Base-by-base conservation (phyloP, 2,888 invertebrate genomes). In the Ormia ochracea region DNA sequence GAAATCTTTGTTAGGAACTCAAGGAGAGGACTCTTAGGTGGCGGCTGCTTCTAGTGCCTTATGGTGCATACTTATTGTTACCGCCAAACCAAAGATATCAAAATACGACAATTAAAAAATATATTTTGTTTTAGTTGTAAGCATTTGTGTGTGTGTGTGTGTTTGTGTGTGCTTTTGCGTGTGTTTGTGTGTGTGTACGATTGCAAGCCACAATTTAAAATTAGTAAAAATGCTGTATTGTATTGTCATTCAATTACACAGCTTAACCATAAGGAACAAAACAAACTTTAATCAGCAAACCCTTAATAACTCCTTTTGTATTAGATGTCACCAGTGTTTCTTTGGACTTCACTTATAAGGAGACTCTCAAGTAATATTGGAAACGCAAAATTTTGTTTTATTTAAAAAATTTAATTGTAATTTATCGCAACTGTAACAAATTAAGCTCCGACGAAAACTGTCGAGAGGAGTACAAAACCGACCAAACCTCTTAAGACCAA, bases 181-280 rank as follows among this genome's bases (percentile, higher is more conserved):
- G 12, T 17, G 2, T 52, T 79, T 82, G 82, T 81, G 84, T 85
- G 86, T 59, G 82, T 80, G 79, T 81, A 85, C 84, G 85, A n/a
- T n/a, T n/a, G n/a, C n/a, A n/a, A n/a, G n/a, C 83, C 83, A 82
- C 83, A 86, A 87, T 87, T 87, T 86, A 86, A 87, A 87, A 87
- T 87, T 87, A 86, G 87, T 87, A 87, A 87, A 87, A 87, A 87
- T 83, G 77, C 28, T 54, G 33, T 59, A 28, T 59, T 68, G 52
- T 45, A 75, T 59, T 75, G 79, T 70, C 78, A 69, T 73, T 76
- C 76, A 63, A 70, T 76, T 48, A 56, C 69, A 76, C 69, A 76
- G 56, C 63, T 70, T 63, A 68, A 68, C 54, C 36, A 41, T 63
- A 63, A 68, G 58, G 28, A 59, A 72, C 38, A 74, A 66, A 70